phyloP scores from a whole-genome alignment of 2,888 invertebrate genomes.

The Drosophila fungiperda region DNA sequence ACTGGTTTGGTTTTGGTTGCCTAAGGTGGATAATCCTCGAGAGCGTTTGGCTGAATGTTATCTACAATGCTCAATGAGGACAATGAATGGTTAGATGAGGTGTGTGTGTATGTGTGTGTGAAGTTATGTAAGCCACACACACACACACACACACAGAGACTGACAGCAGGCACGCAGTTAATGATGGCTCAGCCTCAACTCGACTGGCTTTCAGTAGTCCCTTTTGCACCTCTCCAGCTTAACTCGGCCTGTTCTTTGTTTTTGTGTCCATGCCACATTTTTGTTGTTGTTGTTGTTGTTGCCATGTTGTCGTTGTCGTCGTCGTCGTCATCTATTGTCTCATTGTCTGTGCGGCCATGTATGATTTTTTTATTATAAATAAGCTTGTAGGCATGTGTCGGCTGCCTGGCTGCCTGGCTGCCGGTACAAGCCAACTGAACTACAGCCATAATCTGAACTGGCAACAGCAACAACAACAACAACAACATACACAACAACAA shows the following conservation, averaged over 20 bases:
- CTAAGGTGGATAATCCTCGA: slow-evolving; percentile 52
- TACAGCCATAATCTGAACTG: slow-evolving; percentile 76
- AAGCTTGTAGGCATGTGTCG: slow-evolving; percentile 75
- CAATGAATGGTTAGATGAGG: slow-evolving; percentile 73
- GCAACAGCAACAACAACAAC: slow-evolving; percentile 32
- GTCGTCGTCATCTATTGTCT: slow-evolving; percentile 64
- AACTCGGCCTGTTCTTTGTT: slow-evolving; percentile 11
- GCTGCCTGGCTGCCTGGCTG: slow-evolving; percentile 20
- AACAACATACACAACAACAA: neutral
- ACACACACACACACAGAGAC: slow-evolving; percentile 1
- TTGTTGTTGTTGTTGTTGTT: slow-evolving; percentile 19
- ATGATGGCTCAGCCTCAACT: slow-evolving; percentile 56
- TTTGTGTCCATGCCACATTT: slow-evolving; percentile 36
- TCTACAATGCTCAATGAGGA: slow-evolving; percentile 72
- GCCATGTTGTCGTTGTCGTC: neutral
- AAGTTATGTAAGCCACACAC: slow-evolving; percentile 36
- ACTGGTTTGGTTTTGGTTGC: slow-evolving; percentile 29
- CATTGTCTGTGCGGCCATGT: slow-evolving; percentile 78
- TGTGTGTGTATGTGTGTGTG: slow-evolving; percentile 44
- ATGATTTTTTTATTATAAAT: slow-evolving; percentile 80
- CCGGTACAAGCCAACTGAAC: slow-evolving; percentile 71
- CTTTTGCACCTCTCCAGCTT: slow-evolving; percentile 15
- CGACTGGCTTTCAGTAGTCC: slow-evolving; percentile 44
- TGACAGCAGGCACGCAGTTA: slow-evolving; percentile 61
- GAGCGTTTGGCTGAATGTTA: slow-evolving; percentile 76